phyloP scores from a whole-genome alignment of 2,888 invertebrate species.

The Apotomis turbidana region DNA sequence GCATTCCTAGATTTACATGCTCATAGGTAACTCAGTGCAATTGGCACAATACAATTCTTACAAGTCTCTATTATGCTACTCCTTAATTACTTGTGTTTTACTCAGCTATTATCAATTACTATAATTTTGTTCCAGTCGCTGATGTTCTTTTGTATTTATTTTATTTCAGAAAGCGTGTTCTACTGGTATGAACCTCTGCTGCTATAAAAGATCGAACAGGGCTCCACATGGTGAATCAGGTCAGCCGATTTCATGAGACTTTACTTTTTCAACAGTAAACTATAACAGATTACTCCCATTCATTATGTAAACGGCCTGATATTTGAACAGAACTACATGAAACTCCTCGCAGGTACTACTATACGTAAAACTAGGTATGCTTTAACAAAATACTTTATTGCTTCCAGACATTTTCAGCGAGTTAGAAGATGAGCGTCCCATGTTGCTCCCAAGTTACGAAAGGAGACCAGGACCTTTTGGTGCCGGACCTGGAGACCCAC shows the following conservation, averaged over 20 bases:
- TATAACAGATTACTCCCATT: no score
- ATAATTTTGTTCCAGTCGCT: neutral
- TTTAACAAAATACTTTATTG: neutral
- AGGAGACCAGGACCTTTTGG: constrained; percentile 24
- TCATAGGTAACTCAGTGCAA: no score
- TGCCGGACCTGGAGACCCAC: constrained; percentile 9
- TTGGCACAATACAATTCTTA: no score
- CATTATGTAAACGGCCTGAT: no score
- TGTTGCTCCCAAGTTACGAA: constrained; percentile 55
- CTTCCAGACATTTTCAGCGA: constrained; percentile 71
- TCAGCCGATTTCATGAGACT: constrained; percentile 40
- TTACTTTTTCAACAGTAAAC: no score
- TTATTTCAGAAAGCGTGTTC: constrained; percentile 85
- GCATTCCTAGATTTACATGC: no score
- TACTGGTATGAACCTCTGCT: constrained; percentile 85
- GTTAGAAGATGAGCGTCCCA: constrained; percentile 65
- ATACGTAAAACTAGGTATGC: neutral
- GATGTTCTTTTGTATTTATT: neutral
- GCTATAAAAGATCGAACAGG: constrained; percentile 75
- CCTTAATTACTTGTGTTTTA: no score
- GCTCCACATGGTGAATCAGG: constrained; percentile 53
- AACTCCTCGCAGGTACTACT: no score
- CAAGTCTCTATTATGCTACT: no score
- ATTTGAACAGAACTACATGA: no score
- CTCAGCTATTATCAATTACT: constrained; percentile 43